phyloP scores from a whole-genome alignment of 2,888 invertebrate species.

The Pristionchus arcanus region DNA sequence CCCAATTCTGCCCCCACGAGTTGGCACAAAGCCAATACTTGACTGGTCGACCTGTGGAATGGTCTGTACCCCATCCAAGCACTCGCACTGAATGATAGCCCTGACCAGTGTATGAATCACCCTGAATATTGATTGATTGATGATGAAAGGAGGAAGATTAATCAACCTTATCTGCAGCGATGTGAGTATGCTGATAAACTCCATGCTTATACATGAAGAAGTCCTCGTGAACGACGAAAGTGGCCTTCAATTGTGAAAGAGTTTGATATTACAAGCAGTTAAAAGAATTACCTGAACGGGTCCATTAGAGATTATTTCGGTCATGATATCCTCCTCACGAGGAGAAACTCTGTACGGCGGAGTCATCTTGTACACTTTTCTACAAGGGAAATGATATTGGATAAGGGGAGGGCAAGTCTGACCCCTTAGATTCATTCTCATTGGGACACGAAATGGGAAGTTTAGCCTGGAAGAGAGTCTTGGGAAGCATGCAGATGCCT shows the following conservation, averaged over 20 bases:
- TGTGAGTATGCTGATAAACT: constrained; percentile 85
- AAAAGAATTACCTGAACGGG: constrained; percentile 87
- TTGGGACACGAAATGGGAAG: constrained; percentile 53
- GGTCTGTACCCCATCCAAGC: constrained; percentile 92
- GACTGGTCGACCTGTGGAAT: constrained; percentile 82
- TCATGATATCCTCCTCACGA: constrained; percentile 88
- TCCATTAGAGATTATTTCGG: constrained; percentile 91
- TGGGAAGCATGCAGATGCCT: constrained; percentile 85
- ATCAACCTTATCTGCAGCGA: constrained; percentile 68
- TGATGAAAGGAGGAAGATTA: neutral
- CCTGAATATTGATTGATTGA: constrained; percentile 30
- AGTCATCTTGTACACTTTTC: constrained; percentile 80
- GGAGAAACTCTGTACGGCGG: constrained; percentile 80
- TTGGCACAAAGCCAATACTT: constrained; percentile 95
- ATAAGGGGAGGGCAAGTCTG: neutral
- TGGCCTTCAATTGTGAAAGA: constrained; percentile 83
- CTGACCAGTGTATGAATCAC: constrained; percentile 77
- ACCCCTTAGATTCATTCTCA: constrained; percentile 49
- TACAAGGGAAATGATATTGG: constrained; percentile 57
- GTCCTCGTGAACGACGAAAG: constrained; percentile 92
- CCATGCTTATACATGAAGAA: constrained; percentile 90
- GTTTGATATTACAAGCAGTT: constrained; percentile 67
- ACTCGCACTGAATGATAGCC: constrained; percentile 92
- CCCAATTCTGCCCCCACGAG: constrained; percentile 95
- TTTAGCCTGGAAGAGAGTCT: constrained; percentile 68